Conservation (phyloP, 2,797 vertebrate genomes). For the Molossus alvarezi region DNA sequence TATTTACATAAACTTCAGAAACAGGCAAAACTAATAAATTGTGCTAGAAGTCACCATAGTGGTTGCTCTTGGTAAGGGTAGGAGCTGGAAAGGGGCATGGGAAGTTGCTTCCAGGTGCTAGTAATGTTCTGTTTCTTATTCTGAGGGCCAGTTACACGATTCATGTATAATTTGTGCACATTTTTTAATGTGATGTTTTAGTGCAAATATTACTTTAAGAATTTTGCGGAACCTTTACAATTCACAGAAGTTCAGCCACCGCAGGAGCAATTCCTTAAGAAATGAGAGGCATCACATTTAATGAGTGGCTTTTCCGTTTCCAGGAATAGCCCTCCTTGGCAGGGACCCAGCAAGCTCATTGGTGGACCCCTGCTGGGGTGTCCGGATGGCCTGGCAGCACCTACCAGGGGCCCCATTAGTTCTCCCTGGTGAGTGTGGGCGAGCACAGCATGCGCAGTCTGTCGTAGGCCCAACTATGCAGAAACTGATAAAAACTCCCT, state of each 20-base stretch:
- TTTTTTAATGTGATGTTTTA: background rate
- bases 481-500: constrained; percentile 22
- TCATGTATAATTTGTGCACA: background rate
- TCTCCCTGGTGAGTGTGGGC: background rate
- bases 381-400: background rate
- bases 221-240: background rate
- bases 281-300: background rate
- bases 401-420: background rate
- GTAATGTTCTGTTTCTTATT: background rate
- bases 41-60: background rate
- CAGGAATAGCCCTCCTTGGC: constrained; percentile 29
- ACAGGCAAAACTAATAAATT: background rate
- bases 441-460: background rate
- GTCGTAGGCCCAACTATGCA: background rate
- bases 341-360: background rate
- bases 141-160: background rate
- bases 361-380: background rate
- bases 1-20: background rate
- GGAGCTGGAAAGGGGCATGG: background rate
- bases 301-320: background rate
- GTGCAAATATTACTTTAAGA: background rate
- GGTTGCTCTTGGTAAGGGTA: background rate
- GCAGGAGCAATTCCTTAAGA: background rate
- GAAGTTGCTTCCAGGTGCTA: background rate
- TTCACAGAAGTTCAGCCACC: background rate